Evolutionary conservation across 2,888 invertebrate species (phyloP).

Genomic region (Eilema sororculum): DNA sequence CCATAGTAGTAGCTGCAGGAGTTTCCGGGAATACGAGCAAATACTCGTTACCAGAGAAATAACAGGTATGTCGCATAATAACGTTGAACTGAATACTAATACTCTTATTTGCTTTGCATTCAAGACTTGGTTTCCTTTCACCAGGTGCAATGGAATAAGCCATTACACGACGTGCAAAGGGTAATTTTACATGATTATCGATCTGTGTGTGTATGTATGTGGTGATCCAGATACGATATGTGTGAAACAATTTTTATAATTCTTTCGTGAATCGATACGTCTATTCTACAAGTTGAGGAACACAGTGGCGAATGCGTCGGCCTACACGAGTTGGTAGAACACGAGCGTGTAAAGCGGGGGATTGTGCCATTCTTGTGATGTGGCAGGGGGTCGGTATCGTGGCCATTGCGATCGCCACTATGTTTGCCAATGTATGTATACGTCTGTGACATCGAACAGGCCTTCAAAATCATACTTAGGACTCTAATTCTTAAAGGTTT

Average conservation of each 20-base stretch:
- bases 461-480: no score
- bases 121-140: neutral
- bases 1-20: neutral
- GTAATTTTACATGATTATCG: no score
- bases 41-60: neutral
- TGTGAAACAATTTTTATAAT: neutral
- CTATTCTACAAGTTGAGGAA: no score
- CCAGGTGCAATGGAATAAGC: neutral
- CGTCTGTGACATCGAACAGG: no score
- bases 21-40: neutral
- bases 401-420: no score
- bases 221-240: neutral
- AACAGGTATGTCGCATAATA: slow-evolving; percentile 5
- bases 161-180: neutral
- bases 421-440: no score
- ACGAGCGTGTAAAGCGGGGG: no score
- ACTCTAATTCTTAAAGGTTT: no score
- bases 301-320: no score
- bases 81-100: slow-evolving; percentile 10
- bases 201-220: neutral
- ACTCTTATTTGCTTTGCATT: neutral
- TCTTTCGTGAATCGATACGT: neutral
- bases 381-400: no score
- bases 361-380: no score
- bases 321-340: no score